These are phyloP conservation scores for Drosophila lini DNA, from an alignment of 1,140 invertebrate species.

Conservation along the genomic window DNA sequence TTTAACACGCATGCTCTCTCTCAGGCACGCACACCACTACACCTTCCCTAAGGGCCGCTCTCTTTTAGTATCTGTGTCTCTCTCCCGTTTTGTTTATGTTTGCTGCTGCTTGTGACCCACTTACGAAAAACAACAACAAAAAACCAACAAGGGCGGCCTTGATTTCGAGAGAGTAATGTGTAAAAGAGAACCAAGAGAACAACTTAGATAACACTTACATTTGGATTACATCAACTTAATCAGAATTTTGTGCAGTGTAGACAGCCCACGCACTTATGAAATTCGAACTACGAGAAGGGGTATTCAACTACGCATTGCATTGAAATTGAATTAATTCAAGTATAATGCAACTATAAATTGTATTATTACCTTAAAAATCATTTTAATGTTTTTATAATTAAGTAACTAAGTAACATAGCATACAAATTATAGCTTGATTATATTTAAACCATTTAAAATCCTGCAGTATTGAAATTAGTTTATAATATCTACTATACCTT, in stretches of 20 bases:
- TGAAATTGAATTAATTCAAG: not conserved
- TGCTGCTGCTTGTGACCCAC: conserved; percentile 63
- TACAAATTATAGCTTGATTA: too few species aligned
- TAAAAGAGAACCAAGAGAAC: conserved; percentile 10
- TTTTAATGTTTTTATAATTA: too few species aligned
- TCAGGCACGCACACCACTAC: conserved; percentile 8
- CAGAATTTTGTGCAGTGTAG: conserved; percentile 13
- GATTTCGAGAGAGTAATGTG: conserved; percentile 13
- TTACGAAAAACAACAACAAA: conserved; percentile 42
- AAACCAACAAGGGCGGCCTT: conserved; percentile 35
- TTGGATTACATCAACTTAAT: not conserved
- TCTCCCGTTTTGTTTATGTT: conserved; percentile 65
- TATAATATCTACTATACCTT: too few species aligned
- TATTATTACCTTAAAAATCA: too few species aligned
- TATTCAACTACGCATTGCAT: not conserved
- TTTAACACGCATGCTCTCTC: conserved; percentile 67
- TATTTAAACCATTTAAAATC: too few species aligned
- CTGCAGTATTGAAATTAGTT: too few species aligned
- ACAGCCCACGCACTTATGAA: not conserved
- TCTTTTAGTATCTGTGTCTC: conserved; percentile 16
- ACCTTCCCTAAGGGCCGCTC: conserved; percentile 16
- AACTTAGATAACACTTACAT: conserved; percentile 7
- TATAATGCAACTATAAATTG: not conserved
- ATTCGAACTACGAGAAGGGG: conserved; percentile 1
- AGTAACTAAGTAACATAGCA: too few species aligned